Base-by-base conservation (phyloP, 2,113 vertebrate genomes). In the Paraplagusia blochii region DNA sequence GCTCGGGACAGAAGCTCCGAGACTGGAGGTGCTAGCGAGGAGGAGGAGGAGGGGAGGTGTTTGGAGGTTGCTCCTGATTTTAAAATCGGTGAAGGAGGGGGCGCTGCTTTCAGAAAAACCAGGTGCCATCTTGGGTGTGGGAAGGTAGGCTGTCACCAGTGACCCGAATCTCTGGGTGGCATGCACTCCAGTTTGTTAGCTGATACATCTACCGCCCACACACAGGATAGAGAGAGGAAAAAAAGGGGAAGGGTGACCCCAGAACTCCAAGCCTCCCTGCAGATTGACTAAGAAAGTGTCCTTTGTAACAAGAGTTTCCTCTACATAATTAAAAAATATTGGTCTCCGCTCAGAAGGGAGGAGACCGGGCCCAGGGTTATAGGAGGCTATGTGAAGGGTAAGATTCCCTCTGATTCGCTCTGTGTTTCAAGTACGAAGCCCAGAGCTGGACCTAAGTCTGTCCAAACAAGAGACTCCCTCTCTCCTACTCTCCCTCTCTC, bases 291-390 rank as follows among this genome's bases (percentile, higher is more conserved):
- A 85, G 79, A 87, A 79, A 76, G 82, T 85, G 76, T 84, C 81
- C 83, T 86, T 88, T 88, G 85, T 86, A 88, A 89, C 83, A 79
- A 53, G 82, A 89, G 85, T 88, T 88, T 90, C 88, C 89, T 89
- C 81, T 58, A 72, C 38, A 50, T 86, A 86, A 89, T 88, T 88
- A 83, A 84, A 86, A 87, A 84, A 87, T 86, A 87, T 81, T 77
- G 69, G 57, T 66, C 50, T 69, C 55, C 36, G 74, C 65, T 72
- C 55, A 72, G 66, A 45, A 66, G 76, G 78, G 75, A 71, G 75
- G 69, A 58, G 78, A 76, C 29, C 33, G 53, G 58, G 66, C 55
- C 74, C 4, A 8, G 54, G 69, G 63, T 69, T 79, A 69, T 55
- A 43, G 53, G 70, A 79, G 69, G 65, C 74, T 74, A 68, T 35